Conservation (phyloP, 2,797 vertebrate species). For the Sebastes steindachneri region DNA sequence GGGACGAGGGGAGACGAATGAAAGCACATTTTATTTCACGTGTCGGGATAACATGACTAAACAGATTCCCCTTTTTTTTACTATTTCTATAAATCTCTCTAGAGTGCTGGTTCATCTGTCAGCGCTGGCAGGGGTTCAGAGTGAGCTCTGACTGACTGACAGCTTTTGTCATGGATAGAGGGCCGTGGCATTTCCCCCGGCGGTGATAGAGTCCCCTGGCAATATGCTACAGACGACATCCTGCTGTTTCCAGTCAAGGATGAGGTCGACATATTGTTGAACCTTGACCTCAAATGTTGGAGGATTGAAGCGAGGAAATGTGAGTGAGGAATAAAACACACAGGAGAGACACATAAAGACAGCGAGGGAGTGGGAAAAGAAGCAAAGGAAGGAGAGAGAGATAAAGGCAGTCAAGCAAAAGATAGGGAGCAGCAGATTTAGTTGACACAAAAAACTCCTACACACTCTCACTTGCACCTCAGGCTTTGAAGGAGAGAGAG, state of each 20-base stretch:
- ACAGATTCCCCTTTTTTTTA: neutral
- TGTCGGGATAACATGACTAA: constrained; percentile 43
- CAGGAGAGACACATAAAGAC: constrained; percentile 1
- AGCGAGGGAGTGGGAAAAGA: constrained; percentile 38
- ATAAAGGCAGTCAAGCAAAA: constrained; percentile 45
- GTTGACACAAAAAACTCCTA: constrained; percentile 65
- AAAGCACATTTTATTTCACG: constrained; percentile 44
- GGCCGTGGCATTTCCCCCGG: neutral
- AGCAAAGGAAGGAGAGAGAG: constrained; percentile 29
- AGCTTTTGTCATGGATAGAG: constrained; percentile 42
- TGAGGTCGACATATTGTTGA: constrained; percentile 29
- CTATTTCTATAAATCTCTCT: constrained; percentile 23
- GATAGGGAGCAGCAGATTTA: constrained; percentile 57
- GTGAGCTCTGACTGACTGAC: constrained; percentile 48
- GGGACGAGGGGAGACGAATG: constrained; percentile 25
- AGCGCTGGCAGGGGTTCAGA: constrained; percentile 21
- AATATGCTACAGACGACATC: constrained; percentile 24
- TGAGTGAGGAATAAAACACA: neutral
- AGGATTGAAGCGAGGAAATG: neutral
- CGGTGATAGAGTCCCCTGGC: neutral
- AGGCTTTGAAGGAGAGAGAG: constrained; percentile 51
- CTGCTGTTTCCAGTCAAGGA: constrained; percentile 35
- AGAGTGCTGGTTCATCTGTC: constrained; percentile 20
- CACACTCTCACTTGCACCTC: constrained; percentile 53
- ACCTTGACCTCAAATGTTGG: constrained; percentile 22